Base-by-base conservation (phyloP, 2,888 invertebrate genomes). In the Trileptium ribeirensis region DNA sequence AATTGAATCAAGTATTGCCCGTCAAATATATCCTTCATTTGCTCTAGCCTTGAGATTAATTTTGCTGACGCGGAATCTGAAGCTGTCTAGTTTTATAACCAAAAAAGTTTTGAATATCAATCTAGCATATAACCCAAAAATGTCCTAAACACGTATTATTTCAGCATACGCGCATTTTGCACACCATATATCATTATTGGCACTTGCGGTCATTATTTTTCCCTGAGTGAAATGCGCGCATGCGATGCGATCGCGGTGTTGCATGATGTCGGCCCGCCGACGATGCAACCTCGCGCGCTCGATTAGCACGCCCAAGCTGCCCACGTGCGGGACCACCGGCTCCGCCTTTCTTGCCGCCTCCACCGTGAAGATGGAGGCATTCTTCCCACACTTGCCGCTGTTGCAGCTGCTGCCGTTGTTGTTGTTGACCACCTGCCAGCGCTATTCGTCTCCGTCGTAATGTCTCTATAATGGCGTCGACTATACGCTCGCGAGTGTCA, bases 171-270 rank as follows among this genome's bases (percentile, higher is more conserved):
- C n/a, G n/a, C n/a, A n/a, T 51, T 51, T 8, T 51, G 51, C 51
- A 51, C 51, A 70, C n/a, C 33, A n/a, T 64, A 29, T 70, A 33
- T 15, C 33, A 37, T 75, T 36, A 75, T 39, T 86, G 91, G 90
- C 91, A 91, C 90, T 92, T 92, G 88, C 92, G 91, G 87, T 92
- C 92, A 88, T 92, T 92, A 89, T 92, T 92, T 86, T 91, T 91
- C 84, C 92, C 91, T 85, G 91, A 92, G 77, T 38, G 39, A 75
- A 38, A 38, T n/a, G 36, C 39, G 37, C 38, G 38, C 77, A 75
- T 75, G 24, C 77, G 34, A 15, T 75, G 24, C 38, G 36, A 38
- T 19, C 77, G 36, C n/a, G 38, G 39, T 15, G 24, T 51, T 51
- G 8, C 51, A n/a, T 19, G 8, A 34, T 29, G 80, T n/a, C 80